Conservation (phyloP, 2,797 vertebrate genomes). For the Platyrinchus mystaceus region DNA sequence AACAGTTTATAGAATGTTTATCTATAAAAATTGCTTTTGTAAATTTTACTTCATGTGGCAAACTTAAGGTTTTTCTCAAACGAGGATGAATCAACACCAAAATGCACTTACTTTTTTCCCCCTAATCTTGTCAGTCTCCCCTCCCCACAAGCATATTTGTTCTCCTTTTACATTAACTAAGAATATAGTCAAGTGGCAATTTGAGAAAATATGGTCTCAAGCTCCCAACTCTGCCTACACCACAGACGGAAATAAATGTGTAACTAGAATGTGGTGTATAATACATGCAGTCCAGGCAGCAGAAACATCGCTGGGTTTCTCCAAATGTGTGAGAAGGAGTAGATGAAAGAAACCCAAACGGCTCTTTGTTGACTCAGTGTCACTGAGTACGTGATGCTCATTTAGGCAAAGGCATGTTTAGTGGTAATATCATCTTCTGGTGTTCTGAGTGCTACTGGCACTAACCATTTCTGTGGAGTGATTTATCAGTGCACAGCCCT, state of each 20-base stretch:
- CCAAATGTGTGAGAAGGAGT: neutral
- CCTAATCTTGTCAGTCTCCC: neutral
- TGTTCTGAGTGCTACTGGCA: neutral
- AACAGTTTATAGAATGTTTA: neutral
- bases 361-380: neutral
- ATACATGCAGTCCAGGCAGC: neutral
- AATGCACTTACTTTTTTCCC: neutral
- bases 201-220: neutral
- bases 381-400: neutral
- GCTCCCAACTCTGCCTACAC: conserved; percentile 10
- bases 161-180: neutral
- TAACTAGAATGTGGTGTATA: neutral
- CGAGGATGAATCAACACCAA: neutral
- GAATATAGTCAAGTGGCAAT: neutral
- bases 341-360: neutral
- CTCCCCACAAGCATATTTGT: neutral
- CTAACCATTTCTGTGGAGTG: neutral
- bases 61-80: neutral
- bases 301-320: neutral
- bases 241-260: conserved; percentile 13
- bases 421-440: neutral
- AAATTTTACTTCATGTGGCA: neutral
- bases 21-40: neutral
- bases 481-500: neutral
- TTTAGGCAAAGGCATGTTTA: neutral